Evolutionary conservation across 2,113 vertebrate genomes (phyloP).

Genomic region (Oreotrochilus melanogaster): DNA sequence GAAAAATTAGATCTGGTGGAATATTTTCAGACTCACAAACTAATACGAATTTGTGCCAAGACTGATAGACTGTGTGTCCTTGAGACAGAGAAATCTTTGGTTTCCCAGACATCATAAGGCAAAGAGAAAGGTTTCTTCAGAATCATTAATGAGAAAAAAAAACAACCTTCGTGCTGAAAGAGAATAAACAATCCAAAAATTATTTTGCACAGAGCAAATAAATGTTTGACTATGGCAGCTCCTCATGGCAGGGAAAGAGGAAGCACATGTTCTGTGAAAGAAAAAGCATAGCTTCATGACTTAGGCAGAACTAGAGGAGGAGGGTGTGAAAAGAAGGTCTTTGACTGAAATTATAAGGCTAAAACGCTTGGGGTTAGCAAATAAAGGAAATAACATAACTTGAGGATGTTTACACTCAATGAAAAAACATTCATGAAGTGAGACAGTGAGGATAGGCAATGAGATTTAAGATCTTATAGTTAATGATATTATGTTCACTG

Average conservation of each 20-base stretch:
- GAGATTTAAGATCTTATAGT: background rate
- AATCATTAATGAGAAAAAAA: background rate
- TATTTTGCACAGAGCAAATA: background rate
- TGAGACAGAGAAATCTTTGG: background rate
- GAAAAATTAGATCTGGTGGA: background rate
- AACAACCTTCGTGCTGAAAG: background rate
- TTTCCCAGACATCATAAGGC: slow-evolving; percentile 22
- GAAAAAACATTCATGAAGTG: background rate
- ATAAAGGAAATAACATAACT: background rate
- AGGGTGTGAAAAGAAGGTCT: background rate
- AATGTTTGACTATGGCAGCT: background rate
- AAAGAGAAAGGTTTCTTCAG: background rate
- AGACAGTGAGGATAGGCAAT: background rate
- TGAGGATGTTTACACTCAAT: background rate
- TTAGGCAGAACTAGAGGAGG: background rate
- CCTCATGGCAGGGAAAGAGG: background rate
- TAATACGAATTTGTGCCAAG: background rate
- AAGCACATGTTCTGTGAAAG: background rate
- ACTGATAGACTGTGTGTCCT: background rate
- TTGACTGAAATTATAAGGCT: background rate
- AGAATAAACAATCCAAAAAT: background rate
- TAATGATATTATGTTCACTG: background rate
- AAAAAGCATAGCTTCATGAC: background rate
- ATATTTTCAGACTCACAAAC: background rate
- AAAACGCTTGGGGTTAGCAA: background rate